These are phyloP conservation scores for Leptogaster cylindrica DNA, from an alignment of 2,888 invertebrate species.

Conservation along the genomic window DNA sequence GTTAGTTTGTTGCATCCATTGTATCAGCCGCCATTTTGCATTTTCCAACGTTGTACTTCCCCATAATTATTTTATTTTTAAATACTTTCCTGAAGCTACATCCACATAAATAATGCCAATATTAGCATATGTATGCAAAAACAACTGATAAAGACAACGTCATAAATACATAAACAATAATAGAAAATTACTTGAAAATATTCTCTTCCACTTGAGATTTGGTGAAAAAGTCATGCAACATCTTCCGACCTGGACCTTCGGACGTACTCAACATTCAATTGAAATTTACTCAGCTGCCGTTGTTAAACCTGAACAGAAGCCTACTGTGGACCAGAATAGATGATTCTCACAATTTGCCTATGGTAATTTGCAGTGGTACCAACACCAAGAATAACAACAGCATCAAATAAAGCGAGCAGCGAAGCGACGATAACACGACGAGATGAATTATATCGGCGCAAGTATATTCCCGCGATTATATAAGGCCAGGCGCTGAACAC, in stretches of 20 bases:
- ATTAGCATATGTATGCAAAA: too few species aligned
- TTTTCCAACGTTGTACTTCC: too few species aligned
- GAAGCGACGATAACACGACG: constrained; percentile 25
- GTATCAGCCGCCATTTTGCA: too few species aligned
- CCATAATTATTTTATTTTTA: too few species aligned
- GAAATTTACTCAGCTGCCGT: constrained; percentile 10
- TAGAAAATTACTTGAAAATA: constrained; percentile 35
- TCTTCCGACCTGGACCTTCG: not conserved
- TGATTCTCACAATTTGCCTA: constrained; percentile 12
- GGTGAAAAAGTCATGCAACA: constrained; percentile 21
- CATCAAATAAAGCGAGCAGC: not conserved
- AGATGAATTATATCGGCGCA: constrained; percentile 32
- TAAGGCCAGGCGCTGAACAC: constrained; percentile 25
- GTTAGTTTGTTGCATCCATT: too few species aligned
- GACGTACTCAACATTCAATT: not conserved
- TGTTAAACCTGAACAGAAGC: not conserved
- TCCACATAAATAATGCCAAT: too few species aligned
- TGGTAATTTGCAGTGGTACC: constrained; percentile 15
- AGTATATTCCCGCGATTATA: constrained; percentile 28
- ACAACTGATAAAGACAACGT: too few species aligned
- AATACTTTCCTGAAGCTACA: too few species aligned
- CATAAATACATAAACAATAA: constrained; percentile 27
- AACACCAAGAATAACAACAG: not conserved
- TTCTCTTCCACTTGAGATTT: constrained; percentile 1
- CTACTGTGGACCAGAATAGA: constrained; percentile 22